Evolutionary conservation across 2,113 vertebrate genomes (phyloP), one percentile per base, ranked within the genome.

Genomic region (Martes martes): DNA sequence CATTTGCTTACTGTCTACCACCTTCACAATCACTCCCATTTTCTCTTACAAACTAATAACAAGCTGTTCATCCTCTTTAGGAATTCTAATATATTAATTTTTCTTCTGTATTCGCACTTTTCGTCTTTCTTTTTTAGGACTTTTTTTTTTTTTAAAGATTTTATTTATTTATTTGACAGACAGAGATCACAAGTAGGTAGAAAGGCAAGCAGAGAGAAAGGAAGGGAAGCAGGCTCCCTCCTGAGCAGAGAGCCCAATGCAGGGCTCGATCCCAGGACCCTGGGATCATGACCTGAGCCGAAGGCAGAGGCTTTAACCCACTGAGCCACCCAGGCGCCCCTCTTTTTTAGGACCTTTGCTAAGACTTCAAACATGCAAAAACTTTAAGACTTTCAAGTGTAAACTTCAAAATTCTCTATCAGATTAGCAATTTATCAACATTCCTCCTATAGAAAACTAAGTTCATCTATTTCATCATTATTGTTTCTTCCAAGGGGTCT

Each of bases 401-500:
- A 89, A 55, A 71, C 6, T 59, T 47, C 78, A 15, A 93, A 90
- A 90, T 94, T 93, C 57, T 86, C 0, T 63, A 94, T 50, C 28
- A 93, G 26, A 78, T 59, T 65, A 61, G 61, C 19, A 65, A 79
- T 39, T 47, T 67, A 14, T 82, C 45, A 93, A 36, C 28, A 92
- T 93, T 55, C 14, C 11, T 78, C 23, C 14, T 81, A 90, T 0
- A 94, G 65, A 84, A 97, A 89, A 89, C 13, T 7, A 95, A 91
- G 10, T 94, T 94, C 36, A 78, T 92, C 23, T 55, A 85, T 89
- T 96, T 83, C 57, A 50, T 91, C 45, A 87, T 63, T 86, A 92
- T 31, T 59, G 69, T 63, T 86, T 86, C 80, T n/a, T 81, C 42
- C 14, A 94, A 9, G 42, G 65, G 3, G 14, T 13, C 42, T 55